Evolutionary conservation across 2,888 invertebrate species (phyloP).

Genomic region (Ophion slaviceki): DNA sequence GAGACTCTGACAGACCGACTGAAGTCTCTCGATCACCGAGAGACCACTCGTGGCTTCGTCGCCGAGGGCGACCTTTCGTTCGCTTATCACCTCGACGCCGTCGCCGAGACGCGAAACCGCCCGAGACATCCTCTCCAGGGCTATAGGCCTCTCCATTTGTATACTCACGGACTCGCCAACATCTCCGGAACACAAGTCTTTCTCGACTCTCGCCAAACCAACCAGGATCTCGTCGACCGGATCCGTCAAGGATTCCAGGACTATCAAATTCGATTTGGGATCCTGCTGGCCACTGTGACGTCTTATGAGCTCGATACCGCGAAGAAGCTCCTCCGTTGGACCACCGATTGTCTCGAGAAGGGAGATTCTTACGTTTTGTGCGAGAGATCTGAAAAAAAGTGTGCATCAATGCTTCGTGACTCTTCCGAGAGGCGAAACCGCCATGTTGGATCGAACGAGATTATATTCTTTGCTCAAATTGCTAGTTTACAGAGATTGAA

Average conservation of each 20-base stretch:
- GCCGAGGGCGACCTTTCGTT: slow-evolving; percentile 33
- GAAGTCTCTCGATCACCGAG: slow-evolving; percentile 61
- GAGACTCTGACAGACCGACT: slow-evolving; percentile 65
- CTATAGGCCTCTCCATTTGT: slow-evolving; percentile 74
- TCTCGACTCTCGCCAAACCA: slow-evolving; percentile 78
- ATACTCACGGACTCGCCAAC: slow-evolving; percentile 73
- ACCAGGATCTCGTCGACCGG: slow-evolving; percentile 83
- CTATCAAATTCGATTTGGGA: slow-evolving; percentile 74
- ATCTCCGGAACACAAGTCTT: slow-evolving; percentile 75
- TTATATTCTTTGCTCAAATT: background rate
- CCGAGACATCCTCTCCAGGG: slow-evolving; percentile 76
- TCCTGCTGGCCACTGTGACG: slow-evolving; percentile 68
- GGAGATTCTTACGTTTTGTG: slow-evolving; percentile 76
- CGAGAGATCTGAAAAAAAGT: slow-evolving; percentile 67
- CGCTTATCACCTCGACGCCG: slow-evolving; percentile 37
- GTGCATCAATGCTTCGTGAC: background rate
- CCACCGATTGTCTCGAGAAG: slow-evolving; percentile 79
- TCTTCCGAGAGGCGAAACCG: background rate
- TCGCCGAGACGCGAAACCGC: slow-evolving; percentile 73
- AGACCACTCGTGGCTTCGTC: slow-evolving; percentile 53
- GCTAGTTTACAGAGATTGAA: background rate
- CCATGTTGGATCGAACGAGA: background rate
- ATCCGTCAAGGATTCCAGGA: slow-evolving; percentile 82
- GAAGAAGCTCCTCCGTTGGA: slow-evolving; percentile 79
- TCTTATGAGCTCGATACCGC: slow-evolving; percentile 79